These are phyloP conservation scores for Anableps anableps DNA, from an alignment of 2,797 vertebrate genomes.

Conservation along the genomic window DNA sequence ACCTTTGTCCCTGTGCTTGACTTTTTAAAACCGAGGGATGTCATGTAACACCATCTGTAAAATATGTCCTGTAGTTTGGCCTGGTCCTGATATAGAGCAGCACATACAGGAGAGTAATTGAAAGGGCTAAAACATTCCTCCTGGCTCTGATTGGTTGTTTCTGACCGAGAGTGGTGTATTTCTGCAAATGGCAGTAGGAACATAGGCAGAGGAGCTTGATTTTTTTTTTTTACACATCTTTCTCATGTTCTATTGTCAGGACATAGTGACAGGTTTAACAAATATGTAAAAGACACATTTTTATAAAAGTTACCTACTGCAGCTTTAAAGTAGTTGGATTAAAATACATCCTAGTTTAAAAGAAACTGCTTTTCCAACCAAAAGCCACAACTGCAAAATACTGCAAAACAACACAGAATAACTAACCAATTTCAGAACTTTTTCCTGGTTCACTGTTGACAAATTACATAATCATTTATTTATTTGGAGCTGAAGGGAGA, in stretches of 20 bases:
- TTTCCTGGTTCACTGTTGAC: not conserved
- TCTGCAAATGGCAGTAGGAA: no score
- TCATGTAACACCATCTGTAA: constrained; percentile 44
- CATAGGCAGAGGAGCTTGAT: no score
- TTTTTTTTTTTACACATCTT: no score
- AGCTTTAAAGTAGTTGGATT: not conserved
- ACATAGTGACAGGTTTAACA: no score
- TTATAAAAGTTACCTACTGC: no score
- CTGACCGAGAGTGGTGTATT: no score
- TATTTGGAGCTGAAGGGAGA: not conserved
- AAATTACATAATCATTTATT: not conserved
- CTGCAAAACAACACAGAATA: no score
- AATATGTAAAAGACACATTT: no score
- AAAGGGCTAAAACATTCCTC: not conserved
- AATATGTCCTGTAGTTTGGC: constrained; percentile 34
- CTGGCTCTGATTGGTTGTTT: not conserved
- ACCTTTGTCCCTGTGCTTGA: constrained; percentile 39
- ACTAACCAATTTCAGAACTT: no score
- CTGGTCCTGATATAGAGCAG: constrained; percentile 33
- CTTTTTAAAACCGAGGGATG: constrained; percentile 33
- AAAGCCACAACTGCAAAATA: no score
- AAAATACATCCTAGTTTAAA: not conserved
- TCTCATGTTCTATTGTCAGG: no score
- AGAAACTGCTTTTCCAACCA: no score
- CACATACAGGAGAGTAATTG: not conserved